phyloP scores from a whole-genome alignment of 23 tunicate genomes.

The Aplidium turbinatum region DNA sequence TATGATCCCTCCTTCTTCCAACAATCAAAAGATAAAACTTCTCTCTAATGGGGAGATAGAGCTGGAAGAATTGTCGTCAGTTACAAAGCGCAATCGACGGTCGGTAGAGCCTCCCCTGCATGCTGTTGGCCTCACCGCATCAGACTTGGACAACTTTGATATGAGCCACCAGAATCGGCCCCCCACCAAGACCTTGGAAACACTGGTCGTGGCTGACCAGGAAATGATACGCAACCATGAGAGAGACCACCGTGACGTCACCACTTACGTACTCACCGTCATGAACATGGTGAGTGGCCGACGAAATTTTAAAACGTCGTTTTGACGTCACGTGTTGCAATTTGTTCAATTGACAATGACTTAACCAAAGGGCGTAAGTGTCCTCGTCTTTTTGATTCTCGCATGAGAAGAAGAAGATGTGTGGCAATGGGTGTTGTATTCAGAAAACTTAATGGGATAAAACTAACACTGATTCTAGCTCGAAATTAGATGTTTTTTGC shows the following conservation, averaged over 20 bases:
- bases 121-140: neutral
- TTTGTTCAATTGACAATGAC: no score
- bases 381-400: no score
- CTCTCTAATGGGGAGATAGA: conserved; percentile 69
- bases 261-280: conserved; percentile 87
- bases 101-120: neutral
- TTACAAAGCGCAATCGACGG: neutral
- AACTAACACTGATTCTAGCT: no score
- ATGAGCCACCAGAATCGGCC: conserved; percentile 32
- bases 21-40: conserved; percentile 35
- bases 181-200: conserved; percentile 56
- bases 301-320: neutral
- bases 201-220: conserved; percentile 89
- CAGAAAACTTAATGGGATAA: no score
- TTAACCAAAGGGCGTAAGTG: no score
- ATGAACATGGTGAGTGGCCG: conserved; percentile 89
- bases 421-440: no score
- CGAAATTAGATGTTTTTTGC: no score
- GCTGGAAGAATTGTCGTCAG: conserved; percentile 28
- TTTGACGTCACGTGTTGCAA: neutral
- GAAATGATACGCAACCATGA: conserved; percentile 78
- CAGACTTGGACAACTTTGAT: neutral
- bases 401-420: no score
- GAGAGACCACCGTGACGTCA: conserved; percentile 77
- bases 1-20: conserved; percentile 28